Conservation (phyloP, 2,113 vertebrate genomes). For the Balaeniceps rex region DNA sequence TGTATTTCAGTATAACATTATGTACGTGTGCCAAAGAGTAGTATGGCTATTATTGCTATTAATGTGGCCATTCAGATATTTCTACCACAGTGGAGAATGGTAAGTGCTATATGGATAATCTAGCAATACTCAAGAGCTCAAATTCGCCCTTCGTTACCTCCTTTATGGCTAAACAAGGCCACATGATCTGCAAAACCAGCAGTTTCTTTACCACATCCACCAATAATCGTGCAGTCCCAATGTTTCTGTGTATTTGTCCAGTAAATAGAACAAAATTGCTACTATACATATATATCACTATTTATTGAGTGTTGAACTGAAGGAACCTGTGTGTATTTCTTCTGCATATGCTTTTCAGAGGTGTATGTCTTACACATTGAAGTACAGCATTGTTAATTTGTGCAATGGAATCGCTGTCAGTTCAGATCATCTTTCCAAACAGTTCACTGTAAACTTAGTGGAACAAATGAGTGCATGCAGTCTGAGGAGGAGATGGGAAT, state of each 20-base stretch:
- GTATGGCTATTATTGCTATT: neutral
- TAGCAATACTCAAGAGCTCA: neutral
- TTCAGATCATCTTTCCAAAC: neutral
- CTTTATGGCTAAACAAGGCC: neutral
- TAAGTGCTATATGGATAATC: neutral
- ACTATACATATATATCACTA: neutral
- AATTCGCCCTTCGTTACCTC: neutral
- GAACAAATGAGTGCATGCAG: neutral
- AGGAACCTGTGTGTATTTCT: neutral
- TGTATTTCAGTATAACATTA: neutral
- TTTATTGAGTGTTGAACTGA: neutral
- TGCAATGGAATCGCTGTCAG: neutral
- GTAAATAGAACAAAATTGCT: neutral
- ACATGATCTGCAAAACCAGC: neutral
- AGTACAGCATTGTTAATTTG: neutral
- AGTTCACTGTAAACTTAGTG: neutral
- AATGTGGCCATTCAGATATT: neutral
- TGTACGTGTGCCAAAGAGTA: neutral
- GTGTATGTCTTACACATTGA: neutral
- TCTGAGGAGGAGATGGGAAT: neutral
- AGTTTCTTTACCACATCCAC: neutral
- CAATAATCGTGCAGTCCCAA: neutral
- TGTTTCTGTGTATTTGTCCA: neutral
- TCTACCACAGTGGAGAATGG: neutral
- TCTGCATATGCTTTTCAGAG: neutral